phyloP scores from a whole-genome alignment of 1,140 invertebrate genomes.

The Chironomus tepperi region DNA sequence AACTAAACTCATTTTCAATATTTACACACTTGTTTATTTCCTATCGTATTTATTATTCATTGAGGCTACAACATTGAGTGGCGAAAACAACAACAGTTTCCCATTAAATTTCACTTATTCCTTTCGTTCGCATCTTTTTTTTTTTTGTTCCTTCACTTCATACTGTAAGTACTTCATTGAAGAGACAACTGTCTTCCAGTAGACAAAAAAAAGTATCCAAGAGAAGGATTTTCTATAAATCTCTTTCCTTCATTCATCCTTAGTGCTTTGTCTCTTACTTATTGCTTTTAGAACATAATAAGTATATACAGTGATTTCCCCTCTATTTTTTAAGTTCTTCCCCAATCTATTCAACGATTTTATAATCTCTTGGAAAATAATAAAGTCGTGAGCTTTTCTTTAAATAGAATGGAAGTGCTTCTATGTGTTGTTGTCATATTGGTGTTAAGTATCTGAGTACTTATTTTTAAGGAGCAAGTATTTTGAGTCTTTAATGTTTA shows the following conservation, averaged over 20 bases:
- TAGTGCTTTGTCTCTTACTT: neutral
- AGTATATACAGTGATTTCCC: neutral
- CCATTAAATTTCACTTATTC: slow-evolving; percentile 23
- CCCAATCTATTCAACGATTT: neutral
- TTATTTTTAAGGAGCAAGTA: too few relatives aligned
- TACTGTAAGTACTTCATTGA: neutral
- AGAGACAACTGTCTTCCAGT: too few relatives aligned
- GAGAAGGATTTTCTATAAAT: slow-evolving; percentile 9
- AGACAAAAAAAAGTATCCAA: too few relatives aligned
- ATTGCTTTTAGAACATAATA: neutral
- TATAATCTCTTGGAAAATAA: neutral
- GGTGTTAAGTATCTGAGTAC: too few relatives aligned
- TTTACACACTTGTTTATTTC: neutral
- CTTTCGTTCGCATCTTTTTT: neutral
- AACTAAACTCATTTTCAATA: too few relatives aligned
- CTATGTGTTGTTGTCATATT: too few relatives aligned
- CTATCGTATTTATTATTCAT: neutral
- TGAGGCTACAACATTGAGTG: neutral
- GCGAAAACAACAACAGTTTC: slow-evolving; percentile 18
- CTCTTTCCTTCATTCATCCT: neutral
- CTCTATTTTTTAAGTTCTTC: neutral
- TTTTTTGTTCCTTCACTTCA: neutral
- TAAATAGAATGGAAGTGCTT: too few relatives aligned
- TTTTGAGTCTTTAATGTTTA: too few relatives aligned
- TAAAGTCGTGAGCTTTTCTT: neutral